Evolutionary conservation across 2,888 invertebrate species (phyloP).

Genomic region (Gnatocerus cornutus): DNA sequence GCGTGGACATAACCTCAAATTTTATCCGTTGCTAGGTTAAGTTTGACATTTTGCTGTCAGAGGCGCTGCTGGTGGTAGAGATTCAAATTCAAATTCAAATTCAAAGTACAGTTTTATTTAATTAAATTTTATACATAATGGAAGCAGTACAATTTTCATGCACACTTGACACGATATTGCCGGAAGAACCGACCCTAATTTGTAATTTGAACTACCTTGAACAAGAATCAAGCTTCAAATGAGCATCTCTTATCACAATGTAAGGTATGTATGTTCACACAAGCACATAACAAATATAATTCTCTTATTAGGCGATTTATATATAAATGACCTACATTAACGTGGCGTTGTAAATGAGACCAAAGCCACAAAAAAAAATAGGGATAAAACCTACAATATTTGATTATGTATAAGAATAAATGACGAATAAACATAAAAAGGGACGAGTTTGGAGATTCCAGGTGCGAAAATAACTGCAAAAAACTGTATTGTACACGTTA

Average conservation of each 20-base stretch:
- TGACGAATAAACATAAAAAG: constrained; percentile 33
- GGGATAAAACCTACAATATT: constrained; percentile 34
- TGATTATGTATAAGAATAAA: constrained; percentile 41
- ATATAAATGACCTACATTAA: constrained; percentile 34
- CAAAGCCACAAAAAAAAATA: constrained; percentile 30
- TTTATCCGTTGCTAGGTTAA: background rate
- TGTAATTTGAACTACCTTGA: constrained; percentile 12
- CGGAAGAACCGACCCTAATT: background rate
- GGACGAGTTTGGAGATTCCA: constrained; percentile 34
- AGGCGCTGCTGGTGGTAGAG: constrained; percentile 3
- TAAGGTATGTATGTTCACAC: constrained; percentile 40
- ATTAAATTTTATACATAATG: constrained; percentile 49
- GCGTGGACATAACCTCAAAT: constrained; percentile 29
- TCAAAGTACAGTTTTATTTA: constrained; percentile 32
- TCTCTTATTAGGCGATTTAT: constrained; percentile 30
- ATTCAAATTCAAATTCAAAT: background rate
- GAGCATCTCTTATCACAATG: constrained; percentile 46
- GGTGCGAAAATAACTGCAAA: constrained; percentile 23
- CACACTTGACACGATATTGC: constrained; percentile 45
- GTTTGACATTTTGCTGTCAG: background rate
- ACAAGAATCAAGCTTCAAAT: constrained; percentile 39
- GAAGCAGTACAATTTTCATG: constrained; percentile 53
- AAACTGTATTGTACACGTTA: constrained; percentile 47
- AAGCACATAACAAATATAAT: constrained; percentile 47
- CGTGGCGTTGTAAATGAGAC: constrained; percentile 25